Base-by-base conservation (phyloP, 2,113 vertebrate genomes). In the Panthera leo region DNA sequence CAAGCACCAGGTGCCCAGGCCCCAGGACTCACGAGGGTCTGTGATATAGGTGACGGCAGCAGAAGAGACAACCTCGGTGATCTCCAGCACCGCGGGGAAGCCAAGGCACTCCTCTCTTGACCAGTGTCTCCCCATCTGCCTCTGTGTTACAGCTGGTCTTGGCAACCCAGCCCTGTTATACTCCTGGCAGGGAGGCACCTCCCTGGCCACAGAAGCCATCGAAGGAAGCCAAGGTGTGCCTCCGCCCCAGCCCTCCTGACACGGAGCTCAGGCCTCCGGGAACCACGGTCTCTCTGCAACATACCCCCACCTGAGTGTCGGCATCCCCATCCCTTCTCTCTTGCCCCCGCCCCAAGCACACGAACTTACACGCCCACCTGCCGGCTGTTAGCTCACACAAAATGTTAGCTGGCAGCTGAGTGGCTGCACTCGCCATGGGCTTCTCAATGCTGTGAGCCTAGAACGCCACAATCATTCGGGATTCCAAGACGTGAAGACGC, bases 271-370 rank as follows among this genome's bases (percentile, higher is more conserved):
- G 65, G 12, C 3, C 21, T 91, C 70, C 29, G 19, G 48, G 13
- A 53, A 75, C 39, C 21, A 10, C n/a, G n/a, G 42, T 48, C 31
- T 18, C 53, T 76, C 9, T 42, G 19, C 80, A 34, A 13, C 4
- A 63, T 2, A 16, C 36, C 31, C 31, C 34, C 7, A 34, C 36
- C 23, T 10, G 42, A 48, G 42, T 7, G 42, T 48, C 8, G 27
- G 4, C 8, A 34, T 79, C 10, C 39, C 9, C 11, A n/a, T 29
- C 31, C 27, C 83, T 45, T 45, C n/a, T 34, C 42, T 23, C 25
- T 63, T 5, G 0, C 7, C 11, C n/a, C 70, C 1, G 12, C 53
- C 10, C n/a, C 31, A 87, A 61, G 23, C 21, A 6, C 34, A 1
- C 4, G 42, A 27, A n/a, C 70, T 55, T 15, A 12, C 21, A 67